phyloP scores from a whole-genome alignment of 2,113 vertebrate genomes.

The Passerina amoena region DNA sequence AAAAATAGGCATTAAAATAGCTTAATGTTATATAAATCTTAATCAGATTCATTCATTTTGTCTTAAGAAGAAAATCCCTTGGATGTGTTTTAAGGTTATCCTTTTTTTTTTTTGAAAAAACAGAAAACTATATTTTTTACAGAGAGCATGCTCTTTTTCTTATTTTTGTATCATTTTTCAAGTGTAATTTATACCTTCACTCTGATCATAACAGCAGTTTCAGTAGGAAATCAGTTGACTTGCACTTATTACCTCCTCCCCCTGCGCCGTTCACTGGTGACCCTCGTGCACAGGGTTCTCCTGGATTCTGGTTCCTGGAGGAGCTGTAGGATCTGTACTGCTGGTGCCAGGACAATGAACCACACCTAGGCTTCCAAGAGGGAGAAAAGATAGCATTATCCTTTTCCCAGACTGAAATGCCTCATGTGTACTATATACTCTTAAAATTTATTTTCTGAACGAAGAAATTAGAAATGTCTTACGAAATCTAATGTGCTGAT shows the following conservation, averaged over 20 bases:
- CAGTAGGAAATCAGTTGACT: conserved; percentile 16
- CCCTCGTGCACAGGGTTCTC: not conserved
- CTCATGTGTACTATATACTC: not conserved
- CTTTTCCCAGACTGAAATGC: conserved; percentile 14
- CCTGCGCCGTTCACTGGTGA: not conserved
- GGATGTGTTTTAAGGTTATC: conserved; percentile 26
- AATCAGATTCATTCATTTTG: conserved; percentile 48
- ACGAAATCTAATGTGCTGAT: not conserved
- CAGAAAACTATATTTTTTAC: conserved; percentile 81
- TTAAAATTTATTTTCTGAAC: not conserved
- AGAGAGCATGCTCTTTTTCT: conserved; percentile 76
- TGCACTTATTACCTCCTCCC: not conserved
- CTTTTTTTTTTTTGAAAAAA: conserved; percentile 55
- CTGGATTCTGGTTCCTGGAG: not conserved
- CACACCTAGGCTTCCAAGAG: not conserved
- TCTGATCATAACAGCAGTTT: conserved; percentile 51
- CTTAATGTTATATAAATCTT: conserved; percentile 52
- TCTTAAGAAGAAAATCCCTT: conserved; percentile 12
- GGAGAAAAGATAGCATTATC: not conserved
- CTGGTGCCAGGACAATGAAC: not conserved
- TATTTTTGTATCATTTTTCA: conserved; percentile 83
- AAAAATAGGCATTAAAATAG: conserved; percentile 59
- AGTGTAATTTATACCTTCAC: conserved; percentile 75
- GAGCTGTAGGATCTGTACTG: not conserved
- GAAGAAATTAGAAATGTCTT: not conserved